Conservation (phyloP, 2,113 vertebrate genomes). For the Pongo pygmaeus region DNA sequence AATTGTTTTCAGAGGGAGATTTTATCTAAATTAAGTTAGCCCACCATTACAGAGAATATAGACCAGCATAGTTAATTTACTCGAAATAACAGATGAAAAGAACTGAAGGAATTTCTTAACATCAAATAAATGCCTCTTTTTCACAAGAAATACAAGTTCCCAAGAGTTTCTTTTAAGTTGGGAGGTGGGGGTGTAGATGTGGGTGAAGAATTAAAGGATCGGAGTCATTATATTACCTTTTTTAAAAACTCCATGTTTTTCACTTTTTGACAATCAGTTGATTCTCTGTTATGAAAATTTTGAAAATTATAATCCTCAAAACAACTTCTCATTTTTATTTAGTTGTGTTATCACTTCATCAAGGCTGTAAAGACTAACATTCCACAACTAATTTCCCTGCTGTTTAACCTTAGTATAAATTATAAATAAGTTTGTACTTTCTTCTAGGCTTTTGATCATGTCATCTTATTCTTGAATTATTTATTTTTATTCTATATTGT, state of each 20-base stretch:
- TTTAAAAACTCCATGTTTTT: neutral
- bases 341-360: neutral
- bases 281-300: neutral
- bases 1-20: neutral
- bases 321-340: neutral
- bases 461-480: slow-evolving; percentile 6
- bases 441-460: neutral
- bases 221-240: neutral
- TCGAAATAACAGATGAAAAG: neutral
- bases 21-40: neutral
- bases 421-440: neutral
- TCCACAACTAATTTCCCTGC: neutral
- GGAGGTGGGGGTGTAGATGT: neutral
- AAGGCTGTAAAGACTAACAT: neutral
- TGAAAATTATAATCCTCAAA: slow-evolving; percentile 23
- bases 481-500: slow-evolving; percentile 32
- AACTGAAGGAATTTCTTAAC: neutral
- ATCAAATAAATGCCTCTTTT: neutral
- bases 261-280: neutral
- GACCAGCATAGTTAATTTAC: slow-evolving; percentile 8
- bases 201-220: neutral
- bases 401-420: slow-evolving; percentile 10
- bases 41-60: neutral
- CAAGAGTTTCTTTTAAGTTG: neutral
- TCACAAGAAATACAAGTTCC: neutral